These are phyloP conservation scores for Drosophila tsacasi DNA, from an alignment of 1,140 invertebrate species.

Conservation along the genomic window DNA sequence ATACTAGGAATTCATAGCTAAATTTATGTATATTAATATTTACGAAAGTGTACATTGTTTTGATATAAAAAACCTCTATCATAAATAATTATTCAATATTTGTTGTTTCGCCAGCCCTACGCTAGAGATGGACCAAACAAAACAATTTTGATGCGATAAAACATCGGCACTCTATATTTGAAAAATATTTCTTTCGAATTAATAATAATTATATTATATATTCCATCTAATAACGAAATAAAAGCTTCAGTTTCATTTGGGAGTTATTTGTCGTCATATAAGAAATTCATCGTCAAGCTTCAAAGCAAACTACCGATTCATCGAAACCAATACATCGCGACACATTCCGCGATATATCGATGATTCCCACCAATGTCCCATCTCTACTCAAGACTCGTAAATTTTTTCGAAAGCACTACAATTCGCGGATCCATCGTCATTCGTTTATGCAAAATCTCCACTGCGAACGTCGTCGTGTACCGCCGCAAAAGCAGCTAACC, in stretches of 20 bases:
- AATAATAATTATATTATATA: neutral
- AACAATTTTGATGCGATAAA: neutral
- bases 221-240: neutral
- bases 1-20: neutral
- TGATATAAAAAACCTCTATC: neutral
- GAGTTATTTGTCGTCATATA: neutral
- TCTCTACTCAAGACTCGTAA: slow-evolving; percentile 2
- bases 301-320: neutral
- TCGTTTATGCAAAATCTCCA: slow-evolving; percentile 17
- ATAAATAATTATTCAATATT: neutral
- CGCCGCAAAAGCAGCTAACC: slow-evolving; percentile 11
- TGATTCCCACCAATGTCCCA: neutral
- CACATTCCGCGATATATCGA: too few relatives aligned
- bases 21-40: neutral
- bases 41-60: neutral
- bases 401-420: slow-evolving; percentile 18
- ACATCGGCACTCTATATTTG: neutral
- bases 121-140: neutral
- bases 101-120: neutral
- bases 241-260: neutral
- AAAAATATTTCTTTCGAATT: too few relatives aligned
- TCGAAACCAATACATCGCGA: neutral
- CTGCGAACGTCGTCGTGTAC: slow-evolving; percentile 15
- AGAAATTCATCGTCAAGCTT: neutral
- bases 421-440: slow-evolving; percentile 23